These are phyloP conservation scores for Ceyx cyanopectus DNA, from an alignment of 2,113 vertebrate genomes.

Conservation along the genomic window DNA sequence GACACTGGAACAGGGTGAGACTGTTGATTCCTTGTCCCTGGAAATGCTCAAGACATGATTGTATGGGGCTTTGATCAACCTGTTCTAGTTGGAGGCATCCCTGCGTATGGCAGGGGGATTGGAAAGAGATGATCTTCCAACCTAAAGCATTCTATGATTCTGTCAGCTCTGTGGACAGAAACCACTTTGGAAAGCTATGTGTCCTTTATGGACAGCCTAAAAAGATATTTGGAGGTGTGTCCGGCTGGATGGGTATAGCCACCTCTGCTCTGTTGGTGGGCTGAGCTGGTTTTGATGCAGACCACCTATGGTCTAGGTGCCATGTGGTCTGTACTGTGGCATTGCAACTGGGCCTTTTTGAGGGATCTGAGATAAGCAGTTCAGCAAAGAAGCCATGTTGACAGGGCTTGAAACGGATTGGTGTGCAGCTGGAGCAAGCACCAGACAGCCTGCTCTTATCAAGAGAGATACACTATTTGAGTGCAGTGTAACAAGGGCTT, in stretches of 20 bases:
- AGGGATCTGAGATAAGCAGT: neutral
- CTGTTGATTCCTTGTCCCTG: neutral
- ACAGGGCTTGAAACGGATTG: neutral
- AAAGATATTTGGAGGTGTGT: neutral
- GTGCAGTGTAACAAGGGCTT: neutral
- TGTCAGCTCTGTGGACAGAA: neutral
- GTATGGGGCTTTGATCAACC: neutral
- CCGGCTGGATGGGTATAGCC: no score
- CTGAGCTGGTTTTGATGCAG: neutral
- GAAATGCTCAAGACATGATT: neutral
- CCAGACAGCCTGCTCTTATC: neutral
- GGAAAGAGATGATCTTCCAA: neutral
- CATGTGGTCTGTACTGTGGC: fast-evolving
- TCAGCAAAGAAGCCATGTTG: neutral
- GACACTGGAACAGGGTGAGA: neutral
- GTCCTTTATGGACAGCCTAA: neutral
- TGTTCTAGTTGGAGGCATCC: neutral
- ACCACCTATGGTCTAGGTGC: fast-evolving
- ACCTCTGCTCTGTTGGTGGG: neutral
- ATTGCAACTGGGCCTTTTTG: neutral
- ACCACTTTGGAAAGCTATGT: neutral
- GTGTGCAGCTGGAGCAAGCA: neutral
- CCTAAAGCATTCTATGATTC: neutral
- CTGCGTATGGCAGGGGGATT: neutral
- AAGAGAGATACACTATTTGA: neutral